Percentiles rank a stretch among this genome's conserved stretches.
phyloP scores from a whole-genome alignment of 1,140 invertebrate genomes.

The Neodiprion pinetum region DNA sequence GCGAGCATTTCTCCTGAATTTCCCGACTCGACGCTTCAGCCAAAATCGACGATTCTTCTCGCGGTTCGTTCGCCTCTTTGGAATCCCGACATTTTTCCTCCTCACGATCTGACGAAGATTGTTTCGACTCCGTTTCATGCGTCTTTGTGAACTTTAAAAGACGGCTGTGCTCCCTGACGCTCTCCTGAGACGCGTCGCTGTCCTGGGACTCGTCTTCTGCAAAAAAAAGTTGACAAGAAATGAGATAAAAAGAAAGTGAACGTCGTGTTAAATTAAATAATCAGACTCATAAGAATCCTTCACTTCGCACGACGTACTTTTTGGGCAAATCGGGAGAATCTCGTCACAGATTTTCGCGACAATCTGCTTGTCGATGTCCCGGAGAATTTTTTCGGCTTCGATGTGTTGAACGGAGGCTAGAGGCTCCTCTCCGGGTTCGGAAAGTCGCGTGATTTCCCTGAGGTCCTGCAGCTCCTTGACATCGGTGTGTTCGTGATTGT shows the following conservation, averaged over 20 bases:
- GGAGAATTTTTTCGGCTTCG: too few relatives aligned
- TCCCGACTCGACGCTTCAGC: background rate
- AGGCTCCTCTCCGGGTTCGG: background rate
- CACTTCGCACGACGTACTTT: background rate
- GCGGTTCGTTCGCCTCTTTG: conserved; percentile 15
- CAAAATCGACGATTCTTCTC: conserved; percentile 4
- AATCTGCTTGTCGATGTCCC: background rate
- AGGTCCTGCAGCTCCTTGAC: conserved; percentile 33
- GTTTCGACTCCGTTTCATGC: conserved; percentile 8
- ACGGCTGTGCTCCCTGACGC: conserved; percentile 8
- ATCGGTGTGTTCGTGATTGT: conserved; percentile 49
- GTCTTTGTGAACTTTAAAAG: background rate
- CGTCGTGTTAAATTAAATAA: background rate
- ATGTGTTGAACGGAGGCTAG: background rate
- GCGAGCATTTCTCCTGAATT: conserved; percentile 14
- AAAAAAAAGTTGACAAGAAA: background rate
- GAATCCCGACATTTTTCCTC: conserved; percentile 14
- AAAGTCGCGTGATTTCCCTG: background rate
- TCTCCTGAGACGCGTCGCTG: background rate
- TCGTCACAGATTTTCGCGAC: background rate
- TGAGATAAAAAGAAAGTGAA: background rate
- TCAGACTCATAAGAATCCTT: background rate
- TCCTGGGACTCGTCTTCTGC: background rate
- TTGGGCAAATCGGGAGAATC: background rate
- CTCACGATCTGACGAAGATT: conserved; percentile 26